phyloP scores from a whole-genome alignment of 2,888 invertebrate genomes.

The Lomographa bimaculata region DNA sequence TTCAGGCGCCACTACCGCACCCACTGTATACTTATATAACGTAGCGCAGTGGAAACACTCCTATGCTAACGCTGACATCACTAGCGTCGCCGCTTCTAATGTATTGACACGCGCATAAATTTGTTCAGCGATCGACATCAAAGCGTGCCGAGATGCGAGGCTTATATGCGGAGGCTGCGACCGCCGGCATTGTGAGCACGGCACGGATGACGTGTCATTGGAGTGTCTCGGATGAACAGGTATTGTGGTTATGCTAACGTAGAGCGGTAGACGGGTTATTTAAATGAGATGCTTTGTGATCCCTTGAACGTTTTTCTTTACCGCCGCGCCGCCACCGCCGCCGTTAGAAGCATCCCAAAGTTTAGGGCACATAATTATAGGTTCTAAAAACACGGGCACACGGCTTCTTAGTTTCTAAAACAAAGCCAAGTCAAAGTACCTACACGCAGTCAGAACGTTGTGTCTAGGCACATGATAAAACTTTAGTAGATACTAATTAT shows the following conservation, averaged over 20 bases:
- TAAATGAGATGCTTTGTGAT: no score
- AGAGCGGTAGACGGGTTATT: no score
- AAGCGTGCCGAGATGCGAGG: constrained; percentile 37
- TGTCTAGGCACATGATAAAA: no score
- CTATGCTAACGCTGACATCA: constrained; percentile 60
- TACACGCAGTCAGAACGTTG: no score
- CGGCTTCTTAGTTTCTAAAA: no score
- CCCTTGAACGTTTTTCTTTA: no score
- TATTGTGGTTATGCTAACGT: constrained; percentile 1
- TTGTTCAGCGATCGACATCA: constrained; percentile 54
- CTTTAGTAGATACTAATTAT: no score
- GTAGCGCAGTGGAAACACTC: constrained; percentile 36
- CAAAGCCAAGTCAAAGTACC: no score
- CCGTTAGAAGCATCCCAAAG: no score
- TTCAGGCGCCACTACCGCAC: background rate
- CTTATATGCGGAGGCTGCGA: constrained; percentile 51
- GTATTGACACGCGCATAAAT: constrained; percentile 68
- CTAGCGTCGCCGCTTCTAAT: constrained; percentile 57
- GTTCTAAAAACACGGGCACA: no score
- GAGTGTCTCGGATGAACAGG: constrained; percentile 7
- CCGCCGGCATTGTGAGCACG: constrained; percentile 22
- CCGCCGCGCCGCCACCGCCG: no score
- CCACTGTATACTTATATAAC: background rate
- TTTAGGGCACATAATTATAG: no score
- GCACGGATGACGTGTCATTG: constrained; percentile 10